These are phyloP conservation scores for Notarius quadriscutis DNA, from an alignment of 2,113 vertebrate genomes.

Conservation along the genomic window DNA sequence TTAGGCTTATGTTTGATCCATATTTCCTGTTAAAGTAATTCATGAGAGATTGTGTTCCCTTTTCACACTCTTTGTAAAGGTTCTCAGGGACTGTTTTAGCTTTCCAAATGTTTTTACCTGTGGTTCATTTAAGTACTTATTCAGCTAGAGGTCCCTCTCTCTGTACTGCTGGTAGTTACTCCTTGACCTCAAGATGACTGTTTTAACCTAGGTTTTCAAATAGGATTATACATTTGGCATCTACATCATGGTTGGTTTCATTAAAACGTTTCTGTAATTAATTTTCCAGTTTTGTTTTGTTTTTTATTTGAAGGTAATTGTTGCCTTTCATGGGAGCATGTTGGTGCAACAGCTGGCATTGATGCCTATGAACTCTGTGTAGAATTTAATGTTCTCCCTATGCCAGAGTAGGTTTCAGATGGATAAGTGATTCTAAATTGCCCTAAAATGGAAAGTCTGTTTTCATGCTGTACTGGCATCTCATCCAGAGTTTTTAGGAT, in stretches of 20 bases:
- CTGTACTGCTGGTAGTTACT: background rate
- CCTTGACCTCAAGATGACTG: background rate
- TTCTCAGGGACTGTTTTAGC: slow-evolving; percentile 48
- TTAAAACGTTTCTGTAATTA: background rate
- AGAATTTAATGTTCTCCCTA: background rate
- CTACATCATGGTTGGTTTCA: background rate
- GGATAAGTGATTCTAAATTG: background rate
- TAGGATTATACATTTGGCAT: background rate
- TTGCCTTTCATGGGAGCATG: background rate
- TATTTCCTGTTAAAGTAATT: background rate
- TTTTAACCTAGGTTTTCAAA: background rate
- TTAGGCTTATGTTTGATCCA: background rate
- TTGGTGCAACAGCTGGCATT: background rate
- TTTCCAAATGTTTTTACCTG: slow-evolving; percentile 16
- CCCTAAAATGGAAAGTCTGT: too few relatives aligned
- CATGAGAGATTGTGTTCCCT: background rate
- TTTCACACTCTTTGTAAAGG: slow-evolving; percentile 6
- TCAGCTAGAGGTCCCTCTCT: background rate
- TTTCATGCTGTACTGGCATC: background rate
- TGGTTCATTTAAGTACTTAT: background rate
- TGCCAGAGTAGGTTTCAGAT: background rate
- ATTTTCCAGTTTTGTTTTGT: background rate
- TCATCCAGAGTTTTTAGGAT: background rate
- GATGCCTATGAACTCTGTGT: background rate
- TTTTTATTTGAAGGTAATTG: background rate